Base-by-base conservation (phyloP, 2,888 invertebrate genomes). In the Aethes cnicana region DNA sequence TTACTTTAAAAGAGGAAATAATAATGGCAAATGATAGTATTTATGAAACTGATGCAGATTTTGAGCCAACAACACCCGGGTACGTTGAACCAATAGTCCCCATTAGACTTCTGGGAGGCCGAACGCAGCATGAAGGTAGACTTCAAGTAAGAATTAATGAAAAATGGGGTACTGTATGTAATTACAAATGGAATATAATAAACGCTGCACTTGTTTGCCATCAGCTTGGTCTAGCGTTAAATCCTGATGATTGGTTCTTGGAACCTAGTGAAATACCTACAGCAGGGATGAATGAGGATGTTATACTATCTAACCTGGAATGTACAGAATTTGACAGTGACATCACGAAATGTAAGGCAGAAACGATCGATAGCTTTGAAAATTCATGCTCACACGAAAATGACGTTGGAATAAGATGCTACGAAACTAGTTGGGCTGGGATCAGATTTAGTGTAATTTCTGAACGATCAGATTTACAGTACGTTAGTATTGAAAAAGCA, bases 141-240 rank as follows among this genome's bases (percentile, higher is more conserved):
- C 77, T 97, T 25, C 96, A 97, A 89, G 92, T 98, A 0, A 92
- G 94, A 66, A 89, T 98, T 5, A 93, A 95, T 53, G 95, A 94
- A 0, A 93, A 94, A 74, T 99, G 99, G 99, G 99, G 99, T 23
- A 98, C 98, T 0, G 96, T 99, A 0, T 99, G 99, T 75, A 96
- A 96, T 81, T 97, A 99, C 74, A 96, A 95, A 35, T 99, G 99
- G 98, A 97, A 95, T 33, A 94, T 96, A 12, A 91, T 93, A 32
- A 95, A 97, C 71, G 98, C 99, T 0, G 96, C 98, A 0, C 84
- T 99, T 37, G 97, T 96, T 1, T 99, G 99, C 70, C 96, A 98
- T 79, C 98, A 99, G 81, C 84, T 99, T 57, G 99, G 99, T 0
- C 91, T 97, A 55, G 96, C 96, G 0, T 91, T 98, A 9, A 98